Evolutionary conservation across 2,113 vertebrate species (phyloP).

Genomic region (Aldabrachelys gigantea): DNA sequence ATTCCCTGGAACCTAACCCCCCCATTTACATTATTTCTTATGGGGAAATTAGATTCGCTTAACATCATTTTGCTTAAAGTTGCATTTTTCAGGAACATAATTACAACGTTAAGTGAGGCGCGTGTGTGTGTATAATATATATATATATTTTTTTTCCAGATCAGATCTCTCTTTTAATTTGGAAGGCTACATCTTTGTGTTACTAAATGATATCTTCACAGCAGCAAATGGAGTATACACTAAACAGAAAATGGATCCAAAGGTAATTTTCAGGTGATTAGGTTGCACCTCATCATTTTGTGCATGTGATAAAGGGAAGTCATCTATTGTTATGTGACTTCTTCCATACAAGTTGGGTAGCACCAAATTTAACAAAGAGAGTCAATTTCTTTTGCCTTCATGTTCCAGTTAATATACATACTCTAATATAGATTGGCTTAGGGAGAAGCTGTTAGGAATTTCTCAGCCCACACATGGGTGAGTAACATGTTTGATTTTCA

Average conservation of each 20-base stretch:
- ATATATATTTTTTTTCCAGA: constrained; percentile 73
- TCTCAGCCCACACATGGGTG: neutral
- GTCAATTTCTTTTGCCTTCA: neutral
- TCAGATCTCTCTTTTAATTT: constrained; percentile 91
- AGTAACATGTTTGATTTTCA: neutral
- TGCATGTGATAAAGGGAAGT: neutral
- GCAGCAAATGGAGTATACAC: constrained; percentile 91
- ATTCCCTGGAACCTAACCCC: too few relatives aligned
- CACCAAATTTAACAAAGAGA: neutral
- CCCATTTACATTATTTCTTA: too few relatives aligned
- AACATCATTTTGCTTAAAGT: too few relatives aligned
- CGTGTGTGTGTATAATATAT: neutral
- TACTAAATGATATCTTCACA: constrained; percentile 92
- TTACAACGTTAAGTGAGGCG: too few relatives aligned
- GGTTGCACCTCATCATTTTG: neutral
- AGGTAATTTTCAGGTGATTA: constrained; percentile 75
- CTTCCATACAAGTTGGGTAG: neutral
- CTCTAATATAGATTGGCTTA: neutral
- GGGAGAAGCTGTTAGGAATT: neutral
- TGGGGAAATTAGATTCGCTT: too few relatives aligned
- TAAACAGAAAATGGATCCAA: constrained; percentile 89
- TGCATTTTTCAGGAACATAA: too few relatives aligned
- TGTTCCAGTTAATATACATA: neutral
- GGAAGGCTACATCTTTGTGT: constrained; percentile 87
- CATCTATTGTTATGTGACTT: neutral